Base-by-base conservation (phyloP, 2,888 invertebrate species). In the Euspilapteryx auroguttella region DNA sequence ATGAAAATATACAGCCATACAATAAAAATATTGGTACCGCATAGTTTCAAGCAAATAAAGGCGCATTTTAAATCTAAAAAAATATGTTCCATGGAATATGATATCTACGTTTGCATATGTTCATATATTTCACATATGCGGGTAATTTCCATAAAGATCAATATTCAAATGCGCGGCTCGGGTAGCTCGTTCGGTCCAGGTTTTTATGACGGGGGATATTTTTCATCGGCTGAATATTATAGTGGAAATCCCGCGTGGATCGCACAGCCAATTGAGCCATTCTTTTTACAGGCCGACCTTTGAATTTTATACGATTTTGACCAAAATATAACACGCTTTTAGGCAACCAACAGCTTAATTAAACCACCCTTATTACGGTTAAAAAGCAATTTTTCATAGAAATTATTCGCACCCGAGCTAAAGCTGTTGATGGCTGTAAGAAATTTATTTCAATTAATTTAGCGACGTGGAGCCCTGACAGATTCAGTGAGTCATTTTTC, bases 281-380 rank as follows among this genome's bases (percentile, higher is more conserved):
- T 65, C n/a, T 68, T 68, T 68, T 57, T 49, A 54, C 57, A 53
- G 42, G 47, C 55, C 45, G 44, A 48, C 59, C 57, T 56, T 55
- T 66, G 61, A 68, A 69, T 69, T 66, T 69, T 68, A 56, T 57
- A 69, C 65, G n/a, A n/a, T n/a, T n/a, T n/a, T n/a, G n/a, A n/a
- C n/a, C n/a, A n/a, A n/a, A n/a, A n/a, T n/a, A n/a, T n/a, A n/a
- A n/a, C n/a, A n/a, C n/a, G n/a, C n/a, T n/a, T n/a, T n/a, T n/a
- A n/a, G n/a, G n/a, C n/a, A n/a, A n/a, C n/a, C n/a, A n/a, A n/a
- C n/a, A n/a, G n/a, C n/a, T n/a, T n/a, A n/a, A n/a, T n/a, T n/a
- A n/a, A n/a, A n/a, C n/a, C n/a, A n/a, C n/a, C n/a, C n/a, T n/a
- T n/a, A n/a, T n/a, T n/a, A n/a, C n/a, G n/a, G n/a, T n/a, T n/a